A percentile compares a stretch with the other conserved stretches of the same genome.
These are phyloP conservation scores for Chaenocephalus aceratus DNA, from an alignment of 2,113 vertebrate species.

Conservation along the genomic window DNA sequence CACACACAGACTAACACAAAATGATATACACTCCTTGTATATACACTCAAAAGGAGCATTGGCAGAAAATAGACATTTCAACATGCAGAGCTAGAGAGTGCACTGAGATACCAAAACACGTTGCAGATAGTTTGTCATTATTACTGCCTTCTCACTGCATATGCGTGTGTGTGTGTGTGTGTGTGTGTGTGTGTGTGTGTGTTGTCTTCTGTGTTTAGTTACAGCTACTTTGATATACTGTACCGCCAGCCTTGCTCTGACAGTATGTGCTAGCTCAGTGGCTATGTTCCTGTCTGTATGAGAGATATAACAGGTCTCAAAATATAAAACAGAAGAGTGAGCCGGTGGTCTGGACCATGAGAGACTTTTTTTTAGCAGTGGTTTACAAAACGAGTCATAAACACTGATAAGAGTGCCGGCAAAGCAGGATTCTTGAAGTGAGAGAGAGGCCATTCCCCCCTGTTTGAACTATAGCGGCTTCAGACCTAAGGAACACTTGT, in stretches of 20 bases:
- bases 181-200: too few species aligned
- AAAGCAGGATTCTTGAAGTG: conserved; percentile 33
- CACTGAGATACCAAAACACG: neutral
- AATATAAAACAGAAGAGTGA: conserved; percentile 54
- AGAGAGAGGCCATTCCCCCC: conserved; percentile 47
- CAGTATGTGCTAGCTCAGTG: conserved; percentile 40
- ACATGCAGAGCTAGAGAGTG: neutral
- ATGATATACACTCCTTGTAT: neutral
- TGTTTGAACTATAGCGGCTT: conserved; percentile 48
- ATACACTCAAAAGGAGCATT: neutral
- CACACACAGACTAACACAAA: neutral
- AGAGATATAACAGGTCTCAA: conserved; percentile 54
- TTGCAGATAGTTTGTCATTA: conserved; percentile 20
- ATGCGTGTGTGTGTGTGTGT: too few species aligned
- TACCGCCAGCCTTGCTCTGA: conserved; percentile 51
- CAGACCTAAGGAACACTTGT: conserved; percentile 29
- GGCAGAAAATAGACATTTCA: conserved; percentile 1
- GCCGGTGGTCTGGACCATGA: conserved; percentile 44
- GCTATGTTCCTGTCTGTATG: conserved; percentile 53
- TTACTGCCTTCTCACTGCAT: conserved; percentile 15
- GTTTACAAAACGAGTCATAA: conserved; percentile 79
- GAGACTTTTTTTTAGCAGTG: conserved; percentile 54
- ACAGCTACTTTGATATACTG: conserved; percentile 51
- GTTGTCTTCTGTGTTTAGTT: conserved; percentile 30
- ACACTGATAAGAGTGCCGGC: conserved; percentile 74